A percentile compares a stretch with the other conserved stretches of the same genome.
phyloP scores from a whole-genome alignment of 1,140 invertebrate genomes.

The Rhagoletis pomonella region DNA sequence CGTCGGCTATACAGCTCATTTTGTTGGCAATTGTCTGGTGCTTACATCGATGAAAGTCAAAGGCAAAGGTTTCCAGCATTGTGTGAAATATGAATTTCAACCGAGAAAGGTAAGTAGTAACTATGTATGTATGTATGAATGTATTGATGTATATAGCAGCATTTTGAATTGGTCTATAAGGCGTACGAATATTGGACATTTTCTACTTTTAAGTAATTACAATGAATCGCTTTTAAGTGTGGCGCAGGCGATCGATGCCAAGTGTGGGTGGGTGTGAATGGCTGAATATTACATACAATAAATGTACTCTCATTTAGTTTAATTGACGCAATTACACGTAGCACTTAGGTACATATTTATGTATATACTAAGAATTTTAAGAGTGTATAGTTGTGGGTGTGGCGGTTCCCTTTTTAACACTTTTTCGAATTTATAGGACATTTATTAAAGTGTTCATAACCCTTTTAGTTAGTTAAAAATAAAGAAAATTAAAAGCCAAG shows the following conservation, averaged over 20 bases:
- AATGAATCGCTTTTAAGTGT: slow-evolving; percentile 5
- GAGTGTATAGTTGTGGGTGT: background rate
- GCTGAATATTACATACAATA: background rate
- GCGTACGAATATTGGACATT: background rate
- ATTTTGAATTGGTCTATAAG: background rate
- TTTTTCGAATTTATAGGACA: too few relatives aligned
- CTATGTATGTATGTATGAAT: background rate
- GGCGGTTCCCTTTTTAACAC: background rate
- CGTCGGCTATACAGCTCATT: slow-evolving; percentile 99
- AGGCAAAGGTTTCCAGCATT: slow-evolving; percentile 99
- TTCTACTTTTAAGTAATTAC: background rate
- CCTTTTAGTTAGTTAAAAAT: too few relatives aligned
- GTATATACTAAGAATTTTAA: background rate
- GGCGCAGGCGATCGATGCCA: too few relatives aligned
- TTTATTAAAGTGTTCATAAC: too few relatives aligned
- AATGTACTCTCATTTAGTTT: background rate
- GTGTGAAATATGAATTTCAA: slow-evolving; percentile 99
- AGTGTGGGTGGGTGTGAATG: background rate
- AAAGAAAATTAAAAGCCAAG: too few relatives aligned
- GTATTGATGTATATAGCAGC: background rate
- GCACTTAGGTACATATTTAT: background rate
- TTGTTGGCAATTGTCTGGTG: slow-evolving; percentile 98
- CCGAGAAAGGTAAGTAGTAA: slow-evolving; percentile 88
- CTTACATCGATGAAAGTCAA: slow-evolving; percentile 99
- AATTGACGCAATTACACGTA: background rate